phyloP scores from a whole-genome alignment of 2,888 invertebrate species.

The Alloscopus bannaensis region DNA sequence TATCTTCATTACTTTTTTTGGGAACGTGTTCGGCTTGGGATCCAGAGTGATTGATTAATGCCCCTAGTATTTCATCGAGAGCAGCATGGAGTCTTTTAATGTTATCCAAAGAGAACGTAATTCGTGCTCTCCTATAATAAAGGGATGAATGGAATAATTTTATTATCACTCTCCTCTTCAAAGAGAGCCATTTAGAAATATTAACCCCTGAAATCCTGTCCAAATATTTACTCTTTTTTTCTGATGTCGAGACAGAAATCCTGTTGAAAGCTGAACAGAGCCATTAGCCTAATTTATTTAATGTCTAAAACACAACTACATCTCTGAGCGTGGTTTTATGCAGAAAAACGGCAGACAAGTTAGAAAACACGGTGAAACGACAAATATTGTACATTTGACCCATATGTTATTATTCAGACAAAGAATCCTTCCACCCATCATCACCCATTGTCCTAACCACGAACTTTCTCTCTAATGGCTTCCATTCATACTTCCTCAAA shows the following conservation, averaged over 20 bases:
- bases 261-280: slow-evolving; percentile 33
- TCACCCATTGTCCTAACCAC: background rate
- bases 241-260: slow-evolving; percentile 3
- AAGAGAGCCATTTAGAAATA: background rate
- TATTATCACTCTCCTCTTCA: background rate
- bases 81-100: slow-evolving; percentile 39
- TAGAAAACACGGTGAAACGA: background rate
- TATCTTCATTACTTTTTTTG: background rate
- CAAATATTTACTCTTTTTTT: slow-evolving; percentile 42
- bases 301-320: background rate
- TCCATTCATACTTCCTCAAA: too few relatives aligned
- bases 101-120: slow-evolving; percentile 26
- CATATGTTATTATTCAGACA: too few relatives aligned
- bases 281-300: slow-evolving; percentile 40
- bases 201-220: slow-evolving; percentile 9
- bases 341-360: background rate
- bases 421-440: background rate
- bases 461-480: background rate
- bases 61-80: slow-evolving; percentile 21
- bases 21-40: too few relatives aligned
- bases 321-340: background rate
- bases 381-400: too few relatives aligned
- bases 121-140: background rate
- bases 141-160: background rate
- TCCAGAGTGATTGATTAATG: slow-evolving; percentile 51